A percentile compares a stretch with the other conserved stretches of the same genome.
Evolutionary conservation across 2,797 vertebrate species (phyloP).

Genomic region (Gymnodraco acuticeps): DNA sequence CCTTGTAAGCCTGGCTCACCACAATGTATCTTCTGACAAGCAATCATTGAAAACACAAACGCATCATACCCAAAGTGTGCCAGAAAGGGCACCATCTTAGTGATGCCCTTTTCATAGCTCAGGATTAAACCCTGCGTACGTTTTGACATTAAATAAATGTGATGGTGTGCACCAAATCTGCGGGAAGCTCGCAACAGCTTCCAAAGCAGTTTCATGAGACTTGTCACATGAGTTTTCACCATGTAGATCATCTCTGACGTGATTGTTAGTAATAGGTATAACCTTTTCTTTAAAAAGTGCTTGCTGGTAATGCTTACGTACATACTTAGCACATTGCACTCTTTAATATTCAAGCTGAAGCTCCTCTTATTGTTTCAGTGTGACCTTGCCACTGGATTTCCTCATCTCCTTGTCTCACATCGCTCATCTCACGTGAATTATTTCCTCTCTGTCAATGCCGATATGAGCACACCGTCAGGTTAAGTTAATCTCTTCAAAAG

Average conservation of each 20-base stretch:
- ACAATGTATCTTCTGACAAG: slow-evolving; percentile 68
- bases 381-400: not conserved
- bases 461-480: slow-evolving; percentile 15
- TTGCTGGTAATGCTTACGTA: not conserved
- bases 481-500: slow-evolving; percentile 41
- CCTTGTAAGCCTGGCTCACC: slow-evolving; percentile 32
- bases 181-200: slow-evolving; percentile 16
- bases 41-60: slow-evolving; percentile 76
- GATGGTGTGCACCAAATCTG: slow-evolving; percentile 24
- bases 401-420: slow-evolving; percentile 12
- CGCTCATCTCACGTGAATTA: slow-evolving; percentile 37
- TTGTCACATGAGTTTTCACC: slow-evolving; percentile 7
- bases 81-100: slow-evolving; percentile 66
- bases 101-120: slow-evolving; percentile 62
- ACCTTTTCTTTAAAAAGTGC: not conserved
- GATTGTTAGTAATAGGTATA: not conserved
- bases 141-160: slow-evolving; percentile 58
- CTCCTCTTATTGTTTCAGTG: not conserved
- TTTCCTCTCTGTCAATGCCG: slow-evolving; percentile 11
- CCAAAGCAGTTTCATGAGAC: slow-evolving; percentile 17
- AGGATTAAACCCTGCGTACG: slow-evolving; percentile 58
- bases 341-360: slow-evolving; percentile 7
- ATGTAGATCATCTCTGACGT: slow-evolving; percentile 3
- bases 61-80: slow-evolving; percentile 65
- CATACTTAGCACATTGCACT: not conserved